A percentile compares a stretch with the other conserved stretches of the same genome.
Conservation (phyloP, 2,113 vertebrate species). For the Rhipidura dahli region DNA sequence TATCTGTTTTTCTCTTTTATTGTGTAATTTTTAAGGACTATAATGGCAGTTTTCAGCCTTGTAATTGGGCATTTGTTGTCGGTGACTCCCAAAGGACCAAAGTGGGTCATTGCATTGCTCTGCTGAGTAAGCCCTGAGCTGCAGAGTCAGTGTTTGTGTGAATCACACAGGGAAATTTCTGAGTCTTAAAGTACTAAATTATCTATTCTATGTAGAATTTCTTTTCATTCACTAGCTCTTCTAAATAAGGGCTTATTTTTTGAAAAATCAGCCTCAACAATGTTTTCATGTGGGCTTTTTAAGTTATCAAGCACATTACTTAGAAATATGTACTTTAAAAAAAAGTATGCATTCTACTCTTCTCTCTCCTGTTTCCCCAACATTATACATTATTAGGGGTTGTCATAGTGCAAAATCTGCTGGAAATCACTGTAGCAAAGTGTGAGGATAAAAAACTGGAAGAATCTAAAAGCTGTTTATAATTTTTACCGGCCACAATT, state of each 20-base stretch:
- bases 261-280: not conserved
- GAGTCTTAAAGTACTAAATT: not conserved
- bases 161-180: not conserved
- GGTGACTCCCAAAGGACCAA: not conserved
- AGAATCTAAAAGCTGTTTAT: constrained; percentile 58
- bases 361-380: not conserved
- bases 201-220: not conserved
- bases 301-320: not conserved
- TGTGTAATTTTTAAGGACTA: not conserved
- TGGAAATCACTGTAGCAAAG: constrained; percentile 26
- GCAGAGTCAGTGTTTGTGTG: not conserved
- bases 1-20: not conserved
- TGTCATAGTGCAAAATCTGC: constrained; percentile 27
- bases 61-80: not conserved
- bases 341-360: not conserved
- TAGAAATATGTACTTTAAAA: not conserved
- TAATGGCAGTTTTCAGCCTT: not conserved
- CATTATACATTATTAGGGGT: not conserved
- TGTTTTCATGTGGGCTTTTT: not conserved
- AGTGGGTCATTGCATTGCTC: not conserved
- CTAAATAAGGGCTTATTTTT: not conserved
- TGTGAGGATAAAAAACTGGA: constrained; percentile 22
- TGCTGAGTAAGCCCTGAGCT: not conserved
- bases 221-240: not conserved
- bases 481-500: constrained; percentile 60